These are phyloP conservation scores for Lordiphosa stackelbergi DNA, from an alignment of 1,140 invertebrate species.

Conservation along the genomic window DNA sequence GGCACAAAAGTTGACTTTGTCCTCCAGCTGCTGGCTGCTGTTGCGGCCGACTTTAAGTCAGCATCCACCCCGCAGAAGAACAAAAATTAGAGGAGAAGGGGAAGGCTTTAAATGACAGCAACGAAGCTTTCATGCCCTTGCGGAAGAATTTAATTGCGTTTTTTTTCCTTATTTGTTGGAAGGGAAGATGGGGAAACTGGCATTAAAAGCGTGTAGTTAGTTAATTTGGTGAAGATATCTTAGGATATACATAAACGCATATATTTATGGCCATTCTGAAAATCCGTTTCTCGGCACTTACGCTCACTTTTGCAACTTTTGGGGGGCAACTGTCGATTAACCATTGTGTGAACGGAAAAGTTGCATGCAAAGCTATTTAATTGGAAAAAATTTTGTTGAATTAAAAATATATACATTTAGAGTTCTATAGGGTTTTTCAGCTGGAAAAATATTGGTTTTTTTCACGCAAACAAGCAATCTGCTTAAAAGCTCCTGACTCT, in stretches of 20 bases:
- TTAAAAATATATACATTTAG: too few relatives aligned
- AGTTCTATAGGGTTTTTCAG: too few relatives aligned
- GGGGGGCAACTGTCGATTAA: too few relatives aligned
- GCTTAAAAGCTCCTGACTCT: too few relatives aligned
- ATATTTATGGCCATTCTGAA: constrained; percentile 5
- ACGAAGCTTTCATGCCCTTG: constrained; percentile 45
- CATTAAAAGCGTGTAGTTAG: constrained; percentile 45
- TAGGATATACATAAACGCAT: constrained; percentile 8
- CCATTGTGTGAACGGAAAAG: too few relatives aligned
- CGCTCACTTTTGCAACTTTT: too few relatives aligned
- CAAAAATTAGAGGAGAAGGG: not conserved
- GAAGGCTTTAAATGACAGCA: constrained; percentile 36
- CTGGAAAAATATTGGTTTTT: too few relatives aligned
- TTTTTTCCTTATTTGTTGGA: constrained; percentile 14
- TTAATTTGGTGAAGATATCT: constrained; percentile 49
- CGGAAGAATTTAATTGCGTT: constrained; percentile 50
- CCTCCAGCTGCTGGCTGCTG: constrained; percentile 13
- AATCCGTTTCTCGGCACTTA: too few relatives aligned
- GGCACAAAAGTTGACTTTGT: constrained; percentile 52
- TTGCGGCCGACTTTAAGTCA: constrained; percentile 10
- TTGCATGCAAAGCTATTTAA: too few relatives aligned
- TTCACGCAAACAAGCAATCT: too few relatives aligned
- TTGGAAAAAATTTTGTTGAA: too few relatives aligned
- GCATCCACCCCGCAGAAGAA: not conserved
- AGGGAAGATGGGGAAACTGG: constrained; percentile 2